A percentile compares a stretch with the other conserved stretches of the same genome.
Evolutionary conservation across 2,797 vertebrate genomes (phyloP).

Genomic region (Pseudochromis fuscus): DNA sequence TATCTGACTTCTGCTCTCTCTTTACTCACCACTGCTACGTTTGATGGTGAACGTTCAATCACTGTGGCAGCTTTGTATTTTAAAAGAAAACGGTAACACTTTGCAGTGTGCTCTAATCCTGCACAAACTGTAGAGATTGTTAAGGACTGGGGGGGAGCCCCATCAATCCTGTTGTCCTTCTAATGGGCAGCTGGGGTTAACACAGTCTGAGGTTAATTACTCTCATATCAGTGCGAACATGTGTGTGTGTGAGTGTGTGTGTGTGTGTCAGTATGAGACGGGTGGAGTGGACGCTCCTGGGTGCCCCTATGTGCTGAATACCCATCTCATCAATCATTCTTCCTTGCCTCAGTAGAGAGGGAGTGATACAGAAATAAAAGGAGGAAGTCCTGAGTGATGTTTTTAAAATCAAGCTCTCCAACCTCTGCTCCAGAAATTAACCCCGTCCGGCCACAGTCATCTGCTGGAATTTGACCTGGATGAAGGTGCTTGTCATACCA

Average conservation of each 20-base stretch:
- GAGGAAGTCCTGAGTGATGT: conserved; percentile 64
- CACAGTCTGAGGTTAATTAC: conserved; percentile 90
- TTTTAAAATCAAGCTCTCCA: conserved; percentile 71
- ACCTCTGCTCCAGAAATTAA: conserved; percentile 72
- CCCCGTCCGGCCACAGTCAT: conserved; percentile 63
- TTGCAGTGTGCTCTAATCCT: conserved; percentile 48
- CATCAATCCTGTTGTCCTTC: conserved; percentile 89
- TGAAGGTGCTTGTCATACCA: conserved; percentile 44
- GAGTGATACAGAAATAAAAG: conserved; percentile 64
- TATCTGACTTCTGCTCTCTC: not conserved
- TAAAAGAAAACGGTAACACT: conserved; percentile 27
- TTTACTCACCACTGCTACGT: not conserved
- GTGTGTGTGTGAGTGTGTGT: conserved; percentile 28
- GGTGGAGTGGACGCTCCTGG: conserved; percentile 79
- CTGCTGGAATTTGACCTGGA: conserved; percentile 64
- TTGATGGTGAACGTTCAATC: not conserved
- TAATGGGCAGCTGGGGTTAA: conserved; percentile 86
- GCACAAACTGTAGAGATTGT: conserved; percentile 60
- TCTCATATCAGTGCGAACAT: conserved; percentile 79
- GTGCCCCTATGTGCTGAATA: conserved; percentile 75
- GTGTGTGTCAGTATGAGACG: conserved; percentile 64
- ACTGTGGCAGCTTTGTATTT: conserved; percentile 6
- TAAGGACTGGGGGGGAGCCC: conserved; percentile 78
- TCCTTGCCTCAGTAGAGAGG: conserved; percentile 61
- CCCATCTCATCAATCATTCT: conserved; percentile 86